Percentiles rank a stretch among this genome's conserved stretches.
Conservation (phyloP, 30 jellyfish, hydroid and myxozoan species). For the Aurelia aurita complex sp. Pacific region DNA sequence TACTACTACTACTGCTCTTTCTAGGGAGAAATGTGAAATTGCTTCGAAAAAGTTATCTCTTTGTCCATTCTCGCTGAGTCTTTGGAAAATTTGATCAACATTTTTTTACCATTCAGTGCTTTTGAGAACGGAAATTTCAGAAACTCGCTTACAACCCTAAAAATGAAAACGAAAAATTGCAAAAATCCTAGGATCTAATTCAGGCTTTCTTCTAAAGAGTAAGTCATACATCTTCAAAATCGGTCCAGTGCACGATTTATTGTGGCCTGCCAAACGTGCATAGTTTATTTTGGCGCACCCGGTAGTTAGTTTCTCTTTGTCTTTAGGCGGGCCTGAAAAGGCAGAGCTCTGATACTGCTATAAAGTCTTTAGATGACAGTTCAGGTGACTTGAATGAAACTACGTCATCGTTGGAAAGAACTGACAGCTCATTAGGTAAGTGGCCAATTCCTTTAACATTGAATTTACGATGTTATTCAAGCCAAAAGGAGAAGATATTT, state of each 20-base stretch:
- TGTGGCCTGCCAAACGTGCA: no score
- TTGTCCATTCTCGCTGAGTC: not conserved
- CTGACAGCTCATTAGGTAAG: not conserved
- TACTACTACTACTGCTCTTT: no score
- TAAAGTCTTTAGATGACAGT: slow-evolving; percentile 46
- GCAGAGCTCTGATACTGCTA: slow-evolving; percentile 43
- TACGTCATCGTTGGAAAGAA: not conserved
- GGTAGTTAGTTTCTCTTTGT: not conserved
- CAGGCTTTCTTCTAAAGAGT: no score
- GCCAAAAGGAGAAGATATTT: not conserved
- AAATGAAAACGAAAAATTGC: no score
- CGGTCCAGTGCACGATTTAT: no score
- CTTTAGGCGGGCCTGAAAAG: slow-evolving; percentile 40
- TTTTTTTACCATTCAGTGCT: not conserved
- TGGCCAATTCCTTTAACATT: no score
- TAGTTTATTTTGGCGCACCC: no score
- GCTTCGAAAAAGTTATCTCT: not conserved
- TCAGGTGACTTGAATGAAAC: slow-evolving; percentile 35
- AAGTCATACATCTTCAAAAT: no score
- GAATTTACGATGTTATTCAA: not conserved
- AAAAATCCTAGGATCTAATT: no score
- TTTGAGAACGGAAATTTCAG: no score
- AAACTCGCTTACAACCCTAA: no score
- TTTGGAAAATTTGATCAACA: not conserved
- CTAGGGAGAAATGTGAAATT: no score